Percentiles rank a stretch among this genome's conserved stretches.
Evolutionary conservation across 2,888 invertebrate genomes (phyloP).

Genomic region (Caenorhabditis auriculariae): DNA sequence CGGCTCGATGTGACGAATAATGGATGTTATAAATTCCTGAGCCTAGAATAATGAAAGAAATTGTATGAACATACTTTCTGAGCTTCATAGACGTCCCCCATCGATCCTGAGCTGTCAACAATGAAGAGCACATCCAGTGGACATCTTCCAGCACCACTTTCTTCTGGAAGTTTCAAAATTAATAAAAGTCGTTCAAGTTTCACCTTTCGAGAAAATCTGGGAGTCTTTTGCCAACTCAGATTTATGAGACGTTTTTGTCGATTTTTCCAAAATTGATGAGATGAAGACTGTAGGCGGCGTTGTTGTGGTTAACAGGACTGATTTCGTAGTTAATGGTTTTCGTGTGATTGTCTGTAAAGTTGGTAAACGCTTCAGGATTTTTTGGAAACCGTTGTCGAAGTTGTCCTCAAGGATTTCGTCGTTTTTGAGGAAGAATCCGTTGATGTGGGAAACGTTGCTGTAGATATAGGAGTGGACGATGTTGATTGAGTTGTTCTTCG

Average conservation of each 20-base stretch:
- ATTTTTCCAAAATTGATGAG: too few relatives aligned
- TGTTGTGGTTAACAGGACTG: too few relatives aligned
- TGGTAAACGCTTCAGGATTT: slow-evolving; percentile 11
- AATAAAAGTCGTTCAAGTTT: background rate
- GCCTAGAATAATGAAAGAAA: background rate
- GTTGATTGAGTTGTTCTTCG: background rate
- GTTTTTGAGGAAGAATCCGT: background rate
- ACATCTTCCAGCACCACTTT: slow-evolving; percentile 13
- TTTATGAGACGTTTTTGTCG: too few relatives aligned
- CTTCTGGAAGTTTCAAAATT: background rate
- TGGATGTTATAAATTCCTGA: slow-evolving; percentile 13
- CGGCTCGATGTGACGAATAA: slow-evolving; percentile 13
- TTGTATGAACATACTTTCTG: slow-evolving; percentile 30
- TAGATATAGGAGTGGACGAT: background rate
- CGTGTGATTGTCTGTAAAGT: background rate
- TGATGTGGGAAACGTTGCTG: background rate
- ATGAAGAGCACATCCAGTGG: slow-evolving; percentile 49
- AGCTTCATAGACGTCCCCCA: slow-evolving; percentile 44
- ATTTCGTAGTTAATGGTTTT: too few relatives aligned
- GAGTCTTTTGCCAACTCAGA: too few relatives aligned
- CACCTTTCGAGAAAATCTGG: too few relatives aligned
- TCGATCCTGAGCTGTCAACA: slow-evolving; percentile 53
- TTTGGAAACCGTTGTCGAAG: background rate
- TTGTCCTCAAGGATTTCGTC: slow-evolving; percentile 1
- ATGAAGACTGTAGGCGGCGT: too few relatives aligned